Evolutionary conservation across 2,888 invertebrate genomes (phyloP), one percentile per base, ranked within the genome.

Genomic region (Tinea semifulvella): DNA sequence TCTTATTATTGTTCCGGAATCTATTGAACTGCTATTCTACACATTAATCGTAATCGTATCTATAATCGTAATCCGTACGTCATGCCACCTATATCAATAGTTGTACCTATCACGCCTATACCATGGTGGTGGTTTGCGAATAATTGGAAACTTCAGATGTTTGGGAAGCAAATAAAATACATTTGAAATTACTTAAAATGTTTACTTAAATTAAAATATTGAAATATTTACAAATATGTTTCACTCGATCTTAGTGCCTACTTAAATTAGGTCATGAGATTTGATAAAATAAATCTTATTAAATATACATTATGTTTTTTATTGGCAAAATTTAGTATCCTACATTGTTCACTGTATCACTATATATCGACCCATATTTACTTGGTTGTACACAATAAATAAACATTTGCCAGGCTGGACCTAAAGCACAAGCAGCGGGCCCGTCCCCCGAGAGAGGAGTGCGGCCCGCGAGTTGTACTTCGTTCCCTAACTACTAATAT

Each of bases 191-290:
- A 74, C 74, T 75, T 76, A 74, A 76, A 74, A 77, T 22, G 68
- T 81, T 77, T 81, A 73, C 76, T 77, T 79, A 74, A n/a, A n/a
- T n/a, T n/a, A n/a, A 67, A 64, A 73, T 75, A 70, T 76, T 73
- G 71, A 76, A 74, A 66, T 79, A 80, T 79, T 72, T 77, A 79
- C 75, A 77, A 68, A 69, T 74, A 65, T 63, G 65, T 69, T 72
- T 68, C 72, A 72, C 72, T 75, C 76, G 65, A 62, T 66, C 74
- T 74, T 76, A 74, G 49, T 57, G 63, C 62, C 75, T 77, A 77
- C 60, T 63, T 63, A 42, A 70, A 70, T 66, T 71, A 31, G 69
- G 69, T 75, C 71, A 73, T 74, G 74, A 74, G 72, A 56, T 55
- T 71, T 64, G 75, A 73, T 77, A 72, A 73, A 75, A 77, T 74